Evolutionary conservation across 2,113 vertebrate genomes (phyloP).

Genomic region (Cairina moschata): DNA sequence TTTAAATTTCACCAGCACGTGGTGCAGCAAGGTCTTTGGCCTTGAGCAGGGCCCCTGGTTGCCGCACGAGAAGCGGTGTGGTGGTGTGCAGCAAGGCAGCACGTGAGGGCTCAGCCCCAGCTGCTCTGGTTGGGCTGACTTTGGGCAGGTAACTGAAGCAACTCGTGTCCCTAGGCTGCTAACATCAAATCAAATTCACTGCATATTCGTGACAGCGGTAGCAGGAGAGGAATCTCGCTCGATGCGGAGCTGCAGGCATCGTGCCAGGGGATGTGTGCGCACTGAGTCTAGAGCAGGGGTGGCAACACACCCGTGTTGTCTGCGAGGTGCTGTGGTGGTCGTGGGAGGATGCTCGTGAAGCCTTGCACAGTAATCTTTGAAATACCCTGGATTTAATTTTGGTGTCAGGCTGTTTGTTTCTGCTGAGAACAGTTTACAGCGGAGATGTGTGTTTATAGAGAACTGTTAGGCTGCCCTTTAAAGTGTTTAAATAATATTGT

Average conservation of each 20-base stretch:
- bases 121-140: not conserved
- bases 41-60: not conserved
- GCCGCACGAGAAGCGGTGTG: not conserved
- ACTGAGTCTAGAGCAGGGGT: not conserved
- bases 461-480: slow-evolving; percentile 61
- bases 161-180: not conserved
- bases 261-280: not conserved
- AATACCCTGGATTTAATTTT: not conserved
- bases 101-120: not conserved
- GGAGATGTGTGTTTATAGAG: slow-evolving; percentile 35
- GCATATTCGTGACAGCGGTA: rapidly evolving
- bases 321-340: not conserved
- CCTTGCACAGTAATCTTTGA: not conserved
- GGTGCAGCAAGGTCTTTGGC: not conserved
- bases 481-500: slow-evolving; percentile 71
- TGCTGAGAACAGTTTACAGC: not conserved
- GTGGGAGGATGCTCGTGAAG: not conserved
- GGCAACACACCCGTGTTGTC: not conserved
- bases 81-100: not conserved
- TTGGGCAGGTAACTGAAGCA: not conserved
- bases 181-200: not conserved
- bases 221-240: not conserved
- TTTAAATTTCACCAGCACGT: not conserved
- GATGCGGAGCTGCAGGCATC: rapidly evolving
- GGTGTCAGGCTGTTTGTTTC: not conserved